Conservation (phyloP, 2,888 invertebrate species). For the Lepidocyrtinus sp. region DNA sequence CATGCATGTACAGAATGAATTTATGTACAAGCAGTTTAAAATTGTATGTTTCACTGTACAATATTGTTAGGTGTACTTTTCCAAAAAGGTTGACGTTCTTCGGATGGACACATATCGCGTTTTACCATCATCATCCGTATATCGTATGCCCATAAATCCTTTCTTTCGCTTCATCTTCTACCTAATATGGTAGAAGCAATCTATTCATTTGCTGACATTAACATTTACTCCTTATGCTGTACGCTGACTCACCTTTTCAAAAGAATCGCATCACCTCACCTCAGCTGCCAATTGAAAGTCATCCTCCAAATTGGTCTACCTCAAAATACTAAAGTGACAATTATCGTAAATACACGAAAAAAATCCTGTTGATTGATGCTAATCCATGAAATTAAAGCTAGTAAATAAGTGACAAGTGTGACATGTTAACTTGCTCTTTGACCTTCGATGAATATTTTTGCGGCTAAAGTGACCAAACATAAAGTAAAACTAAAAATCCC, state of each 20-base stretch:
- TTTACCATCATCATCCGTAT: background rate
- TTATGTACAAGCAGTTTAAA: too few species aligned
- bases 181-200: conserved; percentile 35
- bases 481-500: too few species aligned
- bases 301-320: background rate
- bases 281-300: background rate
- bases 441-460: conserved; percentile 14
- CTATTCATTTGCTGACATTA: conserved; percentile 11
- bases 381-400: conserved; percentile 25
- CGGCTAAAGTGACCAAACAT: background rate
- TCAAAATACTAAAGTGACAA: conserved; percentile 23
- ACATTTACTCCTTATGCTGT: too few species aligned
- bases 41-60: too few species aligned
- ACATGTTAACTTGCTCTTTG: conserved; percentile 3
- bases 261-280: background rate
- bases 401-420: conserved; percentile 11
- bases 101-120: background rate
- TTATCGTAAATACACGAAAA: conserved; percentile 14
- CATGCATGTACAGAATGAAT: background rate
- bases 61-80: background rate
- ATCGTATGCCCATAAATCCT: conserved; percentile 34
- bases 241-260: conserved; percentile 45
- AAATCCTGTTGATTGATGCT: conserved; percentile 26
- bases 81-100: conserved; percentile 17
- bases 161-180: conserved; percentile 10